Evolutionary conservation across 2,113 vertebrate species (phyloP), one percentile per base, ranked within the genome.

Genomic region (Ahaetulla prasina): DNA sequence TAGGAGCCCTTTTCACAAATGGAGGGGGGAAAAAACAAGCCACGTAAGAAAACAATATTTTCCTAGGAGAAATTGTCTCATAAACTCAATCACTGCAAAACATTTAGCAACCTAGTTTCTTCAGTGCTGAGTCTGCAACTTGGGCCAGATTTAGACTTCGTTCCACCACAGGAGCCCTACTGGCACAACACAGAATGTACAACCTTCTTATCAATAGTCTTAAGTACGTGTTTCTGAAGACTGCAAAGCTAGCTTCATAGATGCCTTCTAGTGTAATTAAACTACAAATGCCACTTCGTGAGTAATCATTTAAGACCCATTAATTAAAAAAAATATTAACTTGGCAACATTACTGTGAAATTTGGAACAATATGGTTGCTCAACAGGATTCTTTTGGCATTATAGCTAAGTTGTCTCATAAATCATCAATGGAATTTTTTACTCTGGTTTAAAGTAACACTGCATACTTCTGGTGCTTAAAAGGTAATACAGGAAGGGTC

Each of bases 291-390:
- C 1, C 0, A 25, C 95, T 91, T 84, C 25, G n/a, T 57, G 94
- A 91, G 60, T 92, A 94, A 95, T 94, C 87, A 95, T 92, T 86
- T 50, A 92, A 88, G 45, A 54, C n/a, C 92, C 12, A 54, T 94
- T 90, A 35, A 87, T 60, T 35, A 25, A 63, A 93, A 49, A 49
- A 87, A 53, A 94, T 91, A 55, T 1, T 45, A 50, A 91, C 16
- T 23, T 94, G 94, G 93, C 95, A 95, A 84, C 0, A 9, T 80
- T 84, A 85, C 68, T 1, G 25, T 0, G 84, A 92, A 93, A 96
- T 92, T 88, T 94, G 91, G 52, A 94, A 94, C 91, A 94, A 94
- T 1, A 54, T 23, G 94, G 92, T 89, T 95, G 95, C 95, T 95
- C 93, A 95, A 94, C 10, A 89, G 92, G 95, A 88, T 63, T 86